Conservation (phyloP, 2,888 invertebrate species). For the Ichneumon xanthorius region DNA sequence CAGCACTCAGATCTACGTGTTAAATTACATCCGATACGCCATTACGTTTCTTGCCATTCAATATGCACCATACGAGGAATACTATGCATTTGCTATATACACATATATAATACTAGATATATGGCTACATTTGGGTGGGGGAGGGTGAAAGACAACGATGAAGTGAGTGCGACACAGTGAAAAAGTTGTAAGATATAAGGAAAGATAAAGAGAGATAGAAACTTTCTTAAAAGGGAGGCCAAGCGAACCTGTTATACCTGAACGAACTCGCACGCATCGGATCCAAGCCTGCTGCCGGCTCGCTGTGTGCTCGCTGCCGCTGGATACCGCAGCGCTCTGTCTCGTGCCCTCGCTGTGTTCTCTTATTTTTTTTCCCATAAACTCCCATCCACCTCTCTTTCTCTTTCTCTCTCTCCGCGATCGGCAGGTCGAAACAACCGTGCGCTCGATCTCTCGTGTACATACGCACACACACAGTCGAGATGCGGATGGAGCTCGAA, state of each 20-base stretch:
- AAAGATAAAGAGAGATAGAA: constrained; percentile 40
- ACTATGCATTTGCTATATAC: constrained; percentile 20
- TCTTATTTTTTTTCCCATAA: constrained; percentile 40
- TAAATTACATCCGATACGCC: background rate
- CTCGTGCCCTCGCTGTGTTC: constrained; percentile 48
- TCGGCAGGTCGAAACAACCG: constrained; percentile 62
- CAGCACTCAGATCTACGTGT: background rate
- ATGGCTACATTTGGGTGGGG: constrained; percentile 30
- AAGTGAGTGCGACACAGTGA: constrained; percentile 51
- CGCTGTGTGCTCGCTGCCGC: constrained; percentile 25
- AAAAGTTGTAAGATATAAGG: constrained; percentile 44
- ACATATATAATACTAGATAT: constrained; percentile 17
- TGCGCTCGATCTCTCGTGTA: constrained; percentile 20
- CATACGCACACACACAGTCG: constrained; percentile 36
- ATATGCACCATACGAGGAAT: background rate
- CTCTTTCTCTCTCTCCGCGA: constrained; percentile 46
- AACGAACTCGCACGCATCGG: constrained; percentile 77
- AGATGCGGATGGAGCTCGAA: constrained; percentile 46
- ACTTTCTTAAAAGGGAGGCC: constrained; percentile 78
- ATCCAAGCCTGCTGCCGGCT: constrained; percentile 68
- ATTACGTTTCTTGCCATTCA: background rate
- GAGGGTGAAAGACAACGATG: constrained; percentile 36
- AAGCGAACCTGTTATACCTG: constrained; percentile 82
- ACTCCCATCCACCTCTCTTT: constrained; percentile 22
- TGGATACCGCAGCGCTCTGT: constrained; percentile 38